Percentiles rank a stretch among this genome's conserved stretches.
Evolutionary conservation across 1,140 invertebrate genomes (phyloP).

Genomic region (Bicyclus anynana): DNA sequence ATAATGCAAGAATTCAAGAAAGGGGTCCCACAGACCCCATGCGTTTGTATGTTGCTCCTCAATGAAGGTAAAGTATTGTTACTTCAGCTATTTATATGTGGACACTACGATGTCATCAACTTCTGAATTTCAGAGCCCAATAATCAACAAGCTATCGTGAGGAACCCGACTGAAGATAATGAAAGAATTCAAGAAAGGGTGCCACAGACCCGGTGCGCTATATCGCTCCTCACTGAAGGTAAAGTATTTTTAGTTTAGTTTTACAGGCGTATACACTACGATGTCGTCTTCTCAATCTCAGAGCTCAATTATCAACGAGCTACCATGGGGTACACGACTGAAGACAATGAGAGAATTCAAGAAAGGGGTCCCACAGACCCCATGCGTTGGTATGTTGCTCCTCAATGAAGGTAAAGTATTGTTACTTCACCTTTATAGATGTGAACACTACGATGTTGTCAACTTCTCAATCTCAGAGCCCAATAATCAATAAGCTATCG

Average conservation of each 20-base stretch:
- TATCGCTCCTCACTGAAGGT: no score
- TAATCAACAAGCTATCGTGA: no score
- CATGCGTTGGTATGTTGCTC: conserved; percentile 25
- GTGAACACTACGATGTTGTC: neutral
- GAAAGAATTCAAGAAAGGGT: no score
- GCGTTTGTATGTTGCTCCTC: conserved; percentile 23
- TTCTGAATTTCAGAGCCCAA: no score
- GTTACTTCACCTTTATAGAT: neutral
- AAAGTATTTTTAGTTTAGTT: no score
- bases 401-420: neutral
- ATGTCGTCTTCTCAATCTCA: neutral
- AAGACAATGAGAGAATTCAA: conserved; percentile 28
- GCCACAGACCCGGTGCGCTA: no score
- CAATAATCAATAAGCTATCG: conserved; percentile 39
- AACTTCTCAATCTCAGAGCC: neutral
- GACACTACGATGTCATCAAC: no score
- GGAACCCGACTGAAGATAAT: no score
- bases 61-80: neutral
- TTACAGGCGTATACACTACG: neutral
- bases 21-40: neutral
- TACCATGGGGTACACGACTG: conserved; percentile 38
- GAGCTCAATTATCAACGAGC: conserved; percentile 32
- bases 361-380: neutral
- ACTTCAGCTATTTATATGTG: no score
- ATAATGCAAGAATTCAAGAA: conserved; percentile 25